Evolutionary conservation across 2,797 vertebrate species (phyloP).

Genomic region (Rhabdophis nuchalis): DNA sequence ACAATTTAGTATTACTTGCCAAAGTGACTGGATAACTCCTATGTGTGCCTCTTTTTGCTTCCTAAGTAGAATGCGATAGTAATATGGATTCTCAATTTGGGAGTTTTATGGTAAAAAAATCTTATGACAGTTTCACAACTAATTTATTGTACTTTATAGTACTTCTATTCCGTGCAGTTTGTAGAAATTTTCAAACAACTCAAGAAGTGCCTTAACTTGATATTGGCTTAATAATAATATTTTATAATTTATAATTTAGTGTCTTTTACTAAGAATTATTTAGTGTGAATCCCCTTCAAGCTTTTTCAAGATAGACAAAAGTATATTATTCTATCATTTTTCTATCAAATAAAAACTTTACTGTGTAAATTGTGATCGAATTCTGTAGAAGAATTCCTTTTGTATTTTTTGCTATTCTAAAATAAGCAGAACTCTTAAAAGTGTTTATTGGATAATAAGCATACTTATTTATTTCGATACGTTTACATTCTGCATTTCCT

Average conservation of each 20-base stretch:
- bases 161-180: neutral
- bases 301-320: neutral
- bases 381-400: neutral
- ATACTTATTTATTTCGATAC: neutral
- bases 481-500: neutral
- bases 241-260: neutral
- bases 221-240: neutral
- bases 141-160: neutral
- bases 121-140: neutral
- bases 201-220: neutral
- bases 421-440: neutral
- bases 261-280: neutral
- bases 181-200: neutral
- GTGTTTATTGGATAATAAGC: neutral
- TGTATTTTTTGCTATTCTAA: neutral
- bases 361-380: neutral
- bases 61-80: neutral
- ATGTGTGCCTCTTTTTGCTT: neutral
- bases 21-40: neutral
- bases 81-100: neutral
- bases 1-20: neutral
- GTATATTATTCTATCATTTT: neutral
- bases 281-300: neutral
- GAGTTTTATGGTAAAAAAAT: neutral
- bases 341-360: neutral